Base-by-base conservation (phyloP, 2,113 vertebrate species). In the Psittacula cyanocephala region DNA sequence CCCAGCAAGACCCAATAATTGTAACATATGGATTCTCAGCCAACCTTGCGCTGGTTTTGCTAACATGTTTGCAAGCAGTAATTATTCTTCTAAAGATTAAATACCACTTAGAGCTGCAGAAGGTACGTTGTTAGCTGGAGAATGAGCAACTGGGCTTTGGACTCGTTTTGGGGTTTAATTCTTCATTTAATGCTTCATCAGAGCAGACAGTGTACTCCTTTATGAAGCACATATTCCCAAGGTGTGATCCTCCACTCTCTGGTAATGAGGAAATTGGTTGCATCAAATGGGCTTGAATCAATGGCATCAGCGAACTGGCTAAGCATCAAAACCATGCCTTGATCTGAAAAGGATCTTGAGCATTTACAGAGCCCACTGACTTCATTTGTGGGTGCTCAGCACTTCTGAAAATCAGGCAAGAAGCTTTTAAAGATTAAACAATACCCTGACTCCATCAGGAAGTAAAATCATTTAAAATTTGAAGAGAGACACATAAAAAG, bases 361-460 rank as follows among this genome's bases (percentile, higher is more conserved):
- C 46, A 4, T 33, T 47, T 11, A 5, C 67, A 82, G 70, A 88
- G 52, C 60, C 28, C 43, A 3, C 62, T 44, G 71, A 7, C 23
- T n/a, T 22, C 1, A 0, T 37, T n/a, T 53, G 65, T n/a, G 84
- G 65, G 28, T 80, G 91, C 74, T 96, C 95, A 95, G 95, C 88
- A 84, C 76, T 86, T 57, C 88, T 89, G 92, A 27, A 81, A 81
- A 65, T 7, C 88, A 43, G 77, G 59, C 85, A 49, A 80, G 87
- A 95, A 87, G 80, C 90, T 96, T 88, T 93, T 69, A 78, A 81
- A 91, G 72, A 71, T 91, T 59, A 49, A 86, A 81, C 83, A 81
- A 83, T 6, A 91, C 76, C 76, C 65, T 2, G 0, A 37, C 49
- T 91, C 43, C 79, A 89, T 77, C 91, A 94, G 88, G 96, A 95